Base-by-base conservation (phyloP, 2,888 invertebrate species). In the Oxystoma pomonae region DNA sequence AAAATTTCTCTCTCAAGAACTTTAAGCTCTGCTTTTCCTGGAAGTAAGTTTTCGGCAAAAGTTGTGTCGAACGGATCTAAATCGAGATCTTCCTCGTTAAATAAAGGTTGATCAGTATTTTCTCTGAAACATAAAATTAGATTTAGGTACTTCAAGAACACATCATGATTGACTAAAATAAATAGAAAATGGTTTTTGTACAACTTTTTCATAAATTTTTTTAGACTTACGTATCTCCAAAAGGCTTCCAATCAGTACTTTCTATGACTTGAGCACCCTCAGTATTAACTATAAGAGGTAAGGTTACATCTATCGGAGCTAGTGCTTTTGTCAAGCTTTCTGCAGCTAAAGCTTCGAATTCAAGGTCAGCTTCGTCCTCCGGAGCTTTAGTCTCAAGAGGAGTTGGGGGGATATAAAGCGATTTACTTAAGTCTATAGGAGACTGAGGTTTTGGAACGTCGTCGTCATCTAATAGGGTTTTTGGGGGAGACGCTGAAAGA, bases 31-130 rank as follows among this genome's bases (percentile, higher is more conserved):
- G 84, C 80, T 69, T 88, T 83, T 19, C 86, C 85, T 51, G 87
- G 91, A 59, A 91, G 81, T 57, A 92, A 85, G 72, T 89, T 88
- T 62, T 90, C 90, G 0, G 90, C 92, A 78, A 92, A 92, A 58
- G 90, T 87, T 19, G 94, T 94, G 74, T 94, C 93, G 73, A 94
- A 94, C 0, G 94, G 94, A 84, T 94, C 93, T 59, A 81, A 81
- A 72, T 86, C 87, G 73, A 59, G 16, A 19, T 86, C 84, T 67
- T 84, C 86, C 59, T 62, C 53, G 53, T 53, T 16, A 53, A 53
- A 53, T n/a, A n/a, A 19, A 16, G 5, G 5, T 53, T 53, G 19
- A 53, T 53, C 19, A 16, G 17, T 53, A 9, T 3, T 53, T 3
- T 53, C n/a, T 53, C 19, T 53, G 17, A 16, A 53, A 17, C n/a